A percentile compares a stretch with the other conserved stretches of the same genome.
These are phyloP conservation scores for Silurus meridionalis DNA, from an alignment of 2,113 vertebrate species.

Conservation along the genomic window DNA sequence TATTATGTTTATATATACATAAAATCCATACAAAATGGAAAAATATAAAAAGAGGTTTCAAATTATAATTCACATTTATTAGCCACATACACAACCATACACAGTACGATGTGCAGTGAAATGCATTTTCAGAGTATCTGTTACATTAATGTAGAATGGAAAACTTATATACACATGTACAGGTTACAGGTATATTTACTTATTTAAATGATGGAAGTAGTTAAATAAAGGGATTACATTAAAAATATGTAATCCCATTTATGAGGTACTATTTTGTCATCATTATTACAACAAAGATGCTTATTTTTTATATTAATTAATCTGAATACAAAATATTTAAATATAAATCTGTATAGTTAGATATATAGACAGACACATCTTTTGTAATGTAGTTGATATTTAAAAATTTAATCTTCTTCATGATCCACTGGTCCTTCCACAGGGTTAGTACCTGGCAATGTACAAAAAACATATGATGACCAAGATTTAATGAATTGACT, in stretches of 20 bases:
- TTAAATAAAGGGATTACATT: background rate
- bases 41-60: too few relatives aligned
- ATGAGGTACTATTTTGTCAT: background rate
- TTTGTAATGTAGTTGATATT: background rate
- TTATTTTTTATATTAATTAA: background rate
- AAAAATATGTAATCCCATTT: background rate
- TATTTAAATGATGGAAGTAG: background rate
- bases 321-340: background rate
- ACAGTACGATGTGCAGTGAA: too few relatives aligned
- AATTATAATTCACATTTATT: too few relatives aligned
- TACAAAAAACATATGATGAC: constrained; percentile 4
- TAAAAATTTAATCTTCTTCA: background rate
- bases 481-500: background rate
- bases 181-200: background rate
- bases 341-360: background rate
- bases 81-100: too few relatives aligned
- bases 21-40: too few relatives aligned
- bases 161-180: too few relatives aligned
- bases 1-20: too few relatives aligned
- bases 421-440: background rate
- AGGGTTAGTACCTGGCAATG: background rate
- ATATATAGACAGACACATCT: background rate
- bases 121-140: too few relatives aligned
- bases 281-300: background rate
- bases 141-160: too few relatives aligned